Evolutionary conservation across 2,113 vertebrate genomes (phyloP), one percentile per base, ranked within the genome.

Genomic region (Trachemys scripta): DNA sequence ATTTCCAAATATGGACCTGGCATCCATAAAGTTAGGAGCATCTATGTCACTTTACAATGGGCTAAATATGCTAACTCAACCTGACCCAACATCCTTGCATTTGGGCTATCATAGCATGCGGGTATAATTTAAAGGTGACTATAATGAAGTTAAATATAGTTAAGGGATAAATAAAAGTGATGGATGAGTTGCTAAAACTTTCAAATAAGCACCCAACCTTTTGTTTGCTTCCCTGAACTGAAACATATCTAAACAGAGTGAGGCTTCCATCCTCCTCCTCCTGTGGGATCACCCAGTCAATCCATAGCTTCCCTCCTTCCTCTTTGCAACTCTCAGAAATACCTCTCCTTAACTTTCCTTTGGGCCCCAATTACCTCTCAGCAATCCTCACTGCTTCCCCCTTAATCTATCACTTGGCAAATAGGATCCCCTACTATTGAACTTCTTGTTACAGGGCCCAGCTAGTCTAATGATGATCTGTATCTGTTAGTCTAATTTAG

Each of bases 91-190:
- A 75, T 24, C 38, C 38, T 75, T 2, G 72, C 22, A 42, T 42
- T 11, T 75, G 19, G 72, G 72, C 10, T 75, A 24, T 25, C 72
- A 75, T 75, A 25, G 45, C 42, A 57, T 49, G 16, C 29, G 80
- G 35, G n/a, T 86, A 84, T 90, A 84, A 87, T 57, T 90, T 78
- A 91, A 79, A 90, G 82, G 82, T 62, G 82, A 79, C 27, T 86
- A 38, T 87, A 31, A 47, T 92, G 92, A 45, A 88, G 22, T 78
- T 83, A 80, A 82, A 75, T 88, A 31, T 9, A 22, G 19, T 47
- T 50, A 17, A 49, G 78, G 88, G 24, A 38, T 80, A 69, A 94
- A 49, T 38, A 90, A 88, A 38, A 17, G 42, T 65, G 86, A 80
- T 31, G 27, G 20, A 38, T 80, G 80, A 87, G 82, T 57, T 49